Evolutionary conservation across 37 sponge, comb jelly and placozoan species (phyloP).

Genomic region (Beroe forskalii): DNA sequence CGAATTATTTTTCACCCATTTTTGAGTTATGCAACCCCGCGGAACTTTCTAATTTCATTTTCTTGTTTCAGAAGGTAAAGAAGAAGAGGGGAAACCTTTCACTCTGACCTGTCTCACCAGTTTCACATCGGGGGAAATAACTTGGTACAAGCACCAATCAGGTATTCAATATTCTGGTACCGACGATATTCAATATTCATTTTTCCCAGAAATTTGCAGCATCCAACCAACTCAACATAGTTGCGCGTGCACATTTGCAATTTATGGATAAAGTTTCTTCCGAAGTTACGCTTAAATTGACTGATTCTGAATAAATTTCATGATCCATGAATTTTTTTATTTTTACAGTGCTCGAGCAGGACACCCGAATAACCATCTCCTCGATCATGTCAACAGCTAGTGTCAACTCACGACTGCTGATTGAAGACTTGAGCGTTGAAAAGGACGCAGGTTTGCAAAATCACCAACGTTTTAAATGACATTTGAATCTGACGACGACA

Average conservation of each 20-base stretch:
- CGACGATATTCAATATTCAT: not conserved
- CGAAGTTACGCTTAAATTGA: no score
- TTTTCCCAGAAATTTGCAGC: no score
- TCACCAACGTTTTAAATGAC: not conserved
- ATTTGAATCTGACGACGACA: not conserved
- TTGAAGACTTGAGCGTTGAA: not conserved
- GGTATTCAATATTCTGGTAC: not conserved
- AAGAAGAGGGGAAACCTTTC: not conserved
- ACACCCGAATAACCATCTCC: conserved; percentile 1
- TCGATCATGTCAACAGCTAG: not conserved
- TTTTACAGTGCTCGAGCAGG: not conserved
- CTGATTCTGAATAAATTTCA: not conserved
- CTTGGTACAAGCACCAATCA: conserved; percentile 8
- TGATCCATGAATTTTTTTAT: not conserved
- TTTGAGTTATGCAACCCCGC: not conserved
- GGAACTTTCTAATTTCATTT: no score
- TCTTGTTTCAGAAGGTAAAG: conserved; percentile 17
- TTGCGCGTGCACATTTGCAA: no score
- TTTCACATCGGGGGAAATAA: not conserved
- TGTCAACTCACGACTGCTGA: not conserved
- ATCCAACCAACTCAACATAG: no score
- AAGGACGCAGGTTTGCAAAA: not conserved
- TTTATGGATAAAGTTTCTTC: no score
- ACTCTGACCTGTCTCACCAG: conserved; percentile 30
- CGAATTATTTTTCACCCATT: not conserved